phyloP scores from a whole-genome alignment of 2,113 vertebrate genomes.

The Phalacrocorax carbo region DNA sequence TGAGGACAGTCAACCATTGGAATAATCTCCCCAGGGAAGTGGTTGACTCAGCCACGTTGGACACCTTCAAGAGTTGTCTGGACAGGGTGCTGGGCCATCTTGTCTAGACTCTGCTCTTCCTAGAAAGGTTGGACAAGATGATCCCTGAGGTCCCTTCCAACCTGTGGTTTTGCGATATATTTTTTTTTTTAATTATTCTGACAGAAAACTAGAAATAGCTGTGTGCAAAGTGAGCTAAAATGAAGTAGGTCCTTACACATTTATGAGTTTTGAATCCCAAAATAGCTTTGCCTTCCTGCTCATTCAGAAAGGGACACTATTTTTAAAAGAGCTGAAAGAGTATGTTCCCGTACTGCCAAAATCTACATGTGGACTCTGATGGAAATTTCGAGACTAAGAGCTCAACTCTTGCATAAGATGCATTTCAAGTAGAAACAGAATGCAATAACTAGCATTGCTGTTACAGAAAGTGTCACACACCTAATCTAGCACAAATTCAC shows the following conservation, averaged over 20 bases:
- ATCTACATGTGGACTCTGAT: not conserved
- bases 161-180: too few species aligned
- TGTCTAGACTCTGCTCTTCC: too few species aligned
- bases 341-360: not conserved
- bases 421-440: not conserved
- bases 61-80: too few species aligned
- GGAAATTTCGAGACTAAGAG: not conserved
- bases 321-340: not conserved
- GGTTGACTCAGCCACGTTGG: too few species aligned
- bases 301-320: not conserved
- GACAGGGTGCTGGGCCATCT: too few species aligned
- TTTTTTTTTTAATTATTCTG: not conserved
- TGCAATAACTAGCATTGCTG: not conserved
- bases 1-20: too few species aligned
- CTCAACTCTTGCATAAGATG: not conserved
- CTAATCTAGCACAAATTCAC: not conserved
- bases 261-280: not conserved
- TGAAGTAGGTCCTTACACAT: not conserved
- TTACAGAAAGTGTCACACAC: not conserved
- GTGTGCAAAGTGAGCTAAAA: not conserved
- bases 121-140: too few species aligned
- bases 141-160: too few species aligned
- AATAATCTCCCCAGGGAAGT: too few species aligned
- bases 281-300: not conserved
- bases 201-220: not conserved